Evolutionary conservation across 2,797 vertebrate genomes (phyloP).

Genomic region (Fringilla coelebs): DNA sequence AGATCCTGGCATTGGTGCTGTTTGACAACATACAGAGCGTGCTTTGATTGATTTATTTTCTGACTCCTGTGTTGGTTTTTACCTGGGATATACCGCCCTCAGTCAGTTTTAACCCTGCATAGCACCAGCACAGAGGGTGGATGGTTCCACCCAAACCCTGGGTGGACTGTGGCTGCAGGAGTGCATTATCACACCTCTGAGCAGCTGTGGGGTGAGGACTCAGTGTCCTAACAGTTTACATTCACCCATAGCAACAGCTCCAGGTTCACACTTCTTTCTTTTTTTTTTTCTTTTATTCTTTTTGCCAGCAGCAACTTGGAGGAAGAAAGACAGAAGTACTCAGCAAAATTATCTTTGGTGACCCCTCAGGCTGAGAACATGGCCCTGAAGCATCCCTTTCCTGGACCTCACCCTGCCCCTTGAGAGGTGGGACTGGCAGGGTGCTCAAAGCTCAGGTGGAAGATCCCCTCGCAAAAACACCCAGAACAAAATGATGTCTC

Average conservation of each 20-base stretch:
- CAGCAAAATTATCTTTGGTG: neutral
- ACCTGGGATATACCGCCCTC: neutral
- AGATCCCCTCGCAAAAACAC: neutral
- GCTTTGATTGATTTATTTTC: constrained; percentile 23
- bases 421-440: neutral
- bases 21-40: neutral
- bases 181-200: neutral
- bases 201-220: neutral
- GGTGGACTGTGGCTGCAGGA: accelerated
- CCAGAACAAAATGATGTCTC: neutral
- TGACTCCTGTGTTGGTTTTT: neutral
- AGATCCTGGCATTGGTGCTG: neutral
- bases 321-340: neutral
- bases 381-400: neutral
- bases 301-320: neutral
- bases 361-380: neutral
- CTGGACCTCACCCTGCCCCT: neutral
- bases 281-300: neutral
- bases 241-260: neutral
- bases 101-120: neutral
- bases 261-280: neutral
- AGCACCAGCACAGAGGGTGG: neutral
- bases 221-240: accelerated
- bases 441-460: neutral
- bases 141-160: neutral